phyloP scores from a whole-genome alignment of 2,797 vertebrate genomes.

The Galago senegalensis region DNA sequence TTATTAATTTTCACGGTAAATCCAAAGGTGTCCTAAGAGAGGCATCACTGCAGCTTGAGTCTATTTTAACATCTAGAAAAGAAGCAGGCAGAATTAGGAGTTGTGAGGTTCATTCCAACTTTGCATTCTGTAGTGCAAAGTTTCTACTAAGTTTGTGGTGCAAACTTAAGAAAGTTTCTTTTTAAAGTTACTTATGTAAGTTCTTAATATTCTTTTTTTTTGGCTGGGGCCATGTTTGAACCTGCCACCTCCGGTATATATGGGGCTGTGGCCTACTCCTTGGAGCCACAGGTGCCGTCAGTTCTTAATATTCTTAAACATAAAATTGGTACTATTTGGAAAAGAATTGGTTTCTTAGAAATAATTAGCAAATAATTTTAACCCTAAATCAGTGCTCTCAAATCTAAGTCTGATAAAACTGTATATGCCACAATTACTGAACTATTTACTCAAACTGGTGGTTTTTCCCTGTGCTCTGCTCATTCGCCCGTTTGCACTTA shows the following conservation, averaged over 20 bases:
- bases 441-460: background rate
- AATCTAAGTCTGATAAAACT: background rate
- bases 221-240: no score
- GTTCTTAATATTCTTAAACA: slow-evolving; percentile 18
- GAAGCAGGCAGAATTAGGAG: background rate
- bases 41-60: background rate
- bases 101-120: background rate
- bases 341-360: slow-evolving; percentile 29
- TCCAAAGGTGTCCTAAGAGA: no score
- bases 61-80: background rate
- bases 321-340: background rate
- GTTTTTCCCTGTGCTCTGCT: background rate
- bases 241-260: no score
- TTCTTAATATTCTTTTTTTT: slow-evolving; percentile 17
- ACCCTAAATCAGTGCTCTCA: background rate
- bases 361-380: background rate
- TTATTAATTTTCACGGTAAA: no score
- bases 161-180: background rate
- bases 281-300: no score
- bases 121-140: background rate
- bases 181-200: background rate
- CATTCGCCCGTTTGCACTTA: background rate
- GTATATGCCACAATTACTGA: background rate
- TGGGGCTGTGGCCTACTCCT: no score
- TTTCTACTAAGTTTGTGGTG: no score